Evolutionary conservation across 1,140 invertebrate species (phyloP), one percentile per base, ranked within the genome.

Genomic region (Mactra quadrangularis): DNA sequence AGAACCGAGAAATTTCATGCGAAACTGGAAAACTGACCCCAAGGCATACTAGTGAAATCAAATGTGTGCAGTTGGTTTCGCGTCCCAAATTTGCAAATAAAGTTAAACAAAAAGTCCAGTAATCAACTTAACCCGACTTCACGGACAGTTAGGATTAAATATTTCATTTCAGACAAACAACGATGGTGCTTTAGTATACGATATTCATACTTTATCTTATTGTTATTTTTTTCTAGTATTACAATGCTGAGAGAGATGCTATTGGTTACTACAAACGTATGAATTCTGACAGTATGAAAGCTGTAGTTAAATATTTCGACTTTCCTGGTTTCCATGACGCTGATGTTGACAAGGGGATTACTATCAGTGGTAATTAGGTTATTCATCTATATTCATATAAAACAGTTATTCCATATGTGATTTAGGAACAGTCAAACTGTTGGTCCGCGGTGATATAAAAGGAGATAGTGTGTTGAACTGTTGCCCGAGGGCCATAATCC

Each of bases 211-310:
- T n/a, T n/a, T n/a, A n/a, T n/a, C n/a, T n/a, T n/a, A n/a, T 41
- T 41, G 15, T 41, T 47, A 22, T 45, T 50, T 47, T 1, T 3
- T 75, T 76, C 0, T 22, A 76, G 72, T 77, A 52, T 38, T 77
- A 35, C 55, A 77, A 77, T 35, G 74, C 74, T 7, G 57, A 64
- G 29, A 62, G 29, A 25, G 59, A 77, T 17, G 74, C 74, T 1
- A 77, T 77, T 33, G 74, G 74, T 13, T 77, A 31, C 33, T 77
- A 64, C 17, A 27, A 45, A 2, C 38, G 74, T 29, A 27, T 60
- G n/a, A 0, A 31, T 3, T 27, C 27, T 22, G 74, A 77, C 22
- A 33, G 25, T 22, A 77, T 77, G 74, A 33, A 9, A 6, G 60
- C 31, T 45, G 25, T 22, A 47, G 15, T 62, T 22, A 62, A 76